Percentiles rank a stretch among this genome's conserved stretches.
Conservation (phyloP, 2,888 invertebrate species). For the Diarsia mendica region DNA sequence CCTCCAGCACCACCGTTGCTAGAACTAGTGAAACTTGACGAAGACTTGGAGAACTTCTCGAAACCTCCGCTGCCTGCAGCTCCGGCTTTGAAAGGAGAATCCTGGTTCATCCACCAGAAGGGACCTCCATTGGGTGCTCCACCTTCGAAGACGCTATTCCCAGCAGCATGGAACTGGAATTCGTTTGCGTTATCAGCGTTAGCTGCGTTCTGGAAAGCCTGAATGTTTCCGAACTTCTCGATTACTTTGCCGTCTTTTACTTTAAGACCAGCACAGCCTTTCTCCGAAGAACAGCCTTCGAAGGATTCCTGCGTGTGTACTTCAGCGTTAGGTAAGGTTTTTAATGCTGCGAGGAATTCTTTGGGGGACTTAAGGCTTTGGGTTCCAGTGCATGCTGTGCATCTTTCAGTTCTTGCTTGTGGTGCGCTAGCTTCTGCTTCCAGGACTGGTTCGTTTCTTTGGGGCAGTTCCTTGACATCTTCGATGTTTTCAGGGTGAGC, state of each 20-base stretch:
- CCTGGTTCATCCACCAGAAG: slow-evolving; percentile 91
- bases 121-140: slow-evolving; percentile 79
- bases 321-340: slow-evolving; percentile 77
- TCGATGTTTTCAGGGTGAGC: slow-evolving; percentile 83
- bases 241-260: slow-evolving; percentile 85
- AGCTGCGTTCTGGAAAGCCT: slow-evolving; percentile 82
- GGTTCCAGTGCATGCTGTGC: slow-evolving; percentile 78
- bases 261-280: slow-evolving; percentile 87
- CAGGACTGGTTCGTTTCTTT: slow-evolving; percentile 76
- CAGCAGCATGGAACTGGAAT: slow-evolving; percentile 83
- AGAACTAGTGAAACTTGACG: slow-evolving; percentile 76
- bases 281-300: slow-evolving; percentile 84
- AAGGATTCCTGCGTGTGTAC: slow-evolving; percentile 85
- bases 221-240: slow-evolving; percentile 83
- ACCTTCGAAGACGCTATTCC: slow-evolving; percentile 77
- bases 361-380: slow-evolving; percentile 77
- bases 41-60: slow-evolving; percentile 81
- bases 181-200: slow-evolving; percentile 77
- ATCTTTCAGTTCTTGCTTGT: slow-evolving; percentile 80
- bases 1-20: slow-evolving; percentile 63
- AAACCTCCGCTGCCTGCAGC: slow-evolving; percentile 75
- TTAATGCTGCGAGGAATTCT: slow-evolving; percentile 78
- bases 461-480: slow-evolving; percentile 79
- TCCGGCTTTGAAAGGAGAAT: slow-evolving; percentile 89
- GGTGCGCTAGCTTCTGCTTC: slow-evolving; percentile 81